A percentile compares a stretch with the other conserved stretches of the same genome.
Conservation (phyloP, 1,140 invertebrate species). For the Cylas formicarius region DNA sequence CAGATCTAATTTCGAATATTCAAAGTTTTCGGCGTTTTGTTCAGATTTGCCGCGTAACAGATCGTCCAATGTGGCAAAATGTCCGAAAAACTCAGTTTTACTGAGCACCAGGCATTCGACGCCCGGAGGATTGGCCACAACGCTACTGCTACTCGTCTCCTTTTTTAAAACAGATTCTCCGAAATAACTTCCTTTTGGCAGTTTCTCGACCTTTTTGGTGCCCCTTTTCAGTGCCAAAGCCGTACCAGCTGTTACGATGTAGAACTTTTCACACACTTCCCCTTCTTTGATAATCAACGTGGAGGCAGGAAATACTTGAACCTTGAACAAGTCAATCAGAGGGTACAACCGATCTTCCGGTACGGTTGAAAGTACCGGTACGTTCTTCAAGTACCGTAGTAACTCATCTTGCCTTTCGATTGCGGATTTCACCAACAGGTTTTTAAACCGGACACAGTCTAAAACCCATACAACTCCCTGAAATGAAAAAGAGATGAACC, state of each 20-base stretch:
- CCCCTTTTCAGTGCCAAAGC: constrained; percentile 20
- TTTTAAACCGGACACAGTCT: constrained; percentile 76
- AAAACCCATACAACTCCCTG: constrained; percentile 79
- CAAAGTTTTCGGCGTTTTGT: constrained; percentile 28
- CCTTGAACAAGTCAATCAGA: constrained; percentile 80
- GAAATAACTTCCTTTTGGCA: constrained; percentile 69
- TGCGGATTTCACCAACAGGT: constrained; percentile 77
- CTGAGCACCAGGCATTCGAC: constrained; percentile 87
- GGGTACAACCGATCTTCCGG: constrained; percentile 70
- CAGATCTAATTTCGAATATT: constrained; percentile 63
- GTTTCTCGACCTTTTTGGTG: constrained; percentile 47
- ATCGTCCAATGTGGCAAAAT: constrained; percentile 39
- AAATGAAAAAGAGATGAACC: constrained; percentile 13
- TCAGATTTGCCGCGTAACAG: constrained; percentile 14
- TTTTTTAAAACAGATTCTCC: constrained; percentile 70
- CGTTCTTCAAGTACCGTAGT: constrained; percentile 72
- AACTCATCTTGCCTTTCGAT: constrained; percentile 74
- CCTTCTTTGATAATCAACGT: constrained; percentile 74
- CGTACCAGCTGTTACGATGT: constrained; percentile 80
- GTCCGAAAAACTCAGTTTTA: constrained; percentile 50
- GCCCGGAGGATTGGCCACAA: constrained; percentile 76
- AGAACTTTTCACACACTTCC: constrained; percentile 90
- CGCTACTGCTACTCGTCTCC: constrained; percentile 77
- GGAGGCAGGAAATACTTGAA: constrained; percentile 78
- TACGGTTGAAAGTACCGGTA: constrained; percentile 74